These are phyloP conservation scores for Pandemis heparana DNA, from an alignment of 2,888 invertebrate genomes.

Conservation along the genomic window DNA sequence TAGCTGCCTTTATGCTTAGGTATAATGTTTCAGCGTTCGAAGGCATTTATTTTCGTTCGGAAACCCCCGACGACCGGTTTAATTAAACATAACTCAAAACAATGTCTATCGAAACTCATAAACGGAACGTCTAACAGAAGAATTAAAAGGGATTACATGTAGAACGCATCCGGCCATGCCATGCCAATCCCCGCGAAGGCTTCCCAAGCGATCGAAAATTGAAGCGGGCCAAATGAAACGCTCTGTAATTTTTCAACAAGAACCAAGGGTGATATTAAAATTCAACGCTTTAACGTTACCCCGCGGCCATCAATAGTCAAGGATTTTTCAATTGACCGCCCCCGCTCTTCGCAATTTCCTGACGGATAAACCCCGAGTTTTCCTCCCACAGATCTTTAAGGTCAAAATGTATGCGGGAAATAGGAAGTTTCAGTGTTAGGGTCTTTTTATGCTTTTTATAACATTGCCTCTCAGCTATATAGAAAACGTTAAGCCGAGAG, in stretches of 20 bases:
- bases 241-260: slow-evolving; percentile 48
- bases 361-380: slow-evolving; percentile 31
- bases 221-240: slow-evolving; percentile 46
- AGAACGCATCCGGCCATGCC: neutral
- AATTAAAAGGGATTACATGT: slow-evolving; percentile 10
- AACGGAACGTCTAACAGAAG: neutral
- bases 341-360: slow-evolving; percentile 41
- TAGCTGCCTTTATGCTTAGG: slow-evolving; percentile 14
- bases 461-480: slow-evolving; percentile 32
- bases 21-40: neutral
- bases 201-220: slow-evolving; percentile 47
- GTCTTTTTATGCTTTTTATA: slow-evolving; percentile 42
- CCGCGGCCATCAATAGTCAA: slow-evolving; percentile 49
- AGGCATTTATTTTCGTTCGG: slow-evolving; percentile 7
- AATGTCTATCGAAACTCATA: neutral
- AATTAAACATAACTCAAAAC: slow-evolving; percentile 20
- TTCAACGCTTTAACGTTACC: slow-evolving; percentile 51
- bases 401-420: slow-evolving; percentile 39
- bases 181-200: slow-evolving; percentile 17
- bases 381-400: slow-evolving; percentile 35
- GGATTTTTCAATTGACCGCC: slow-evolving; percentile 52
- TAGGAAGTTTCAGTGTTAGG: slow-evolving; percentile 40
- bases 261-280: slow-evolving; percentile 56
- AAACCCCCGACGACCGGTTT: slow-evolving; percentile 1
- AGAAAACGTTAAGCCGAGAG: slow-evolving; percentile 34